A percentile compares a stretch with the other conserved stretches of the same genome.
Conservation (phyloP, 2,888 invertebrate genomes). For the Lepeophtheirus nordmannii region DNA sequence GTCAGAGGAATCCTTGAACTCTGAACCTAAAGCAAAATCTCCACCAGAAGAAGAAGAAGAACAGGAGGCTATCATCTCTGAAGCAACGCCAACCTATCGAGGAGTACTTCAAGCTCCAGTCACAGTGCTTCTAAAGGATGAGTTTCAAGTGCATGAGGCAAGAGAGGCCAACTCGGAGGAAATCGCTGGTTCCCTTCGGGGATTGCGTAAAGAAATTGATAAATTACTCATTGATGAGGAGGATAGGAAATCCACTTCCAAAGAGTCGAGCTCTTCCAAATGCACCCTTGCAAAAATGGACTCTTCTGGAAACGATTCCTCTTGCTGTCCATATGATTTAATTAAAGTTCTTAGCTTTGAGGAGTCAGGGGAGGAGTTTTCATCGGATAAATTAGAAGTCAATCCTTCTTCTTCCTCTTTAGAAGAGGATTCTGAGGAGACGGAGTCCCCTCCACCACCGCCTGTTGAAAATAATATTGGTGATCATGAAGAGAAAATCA, state of each 20-base stretch:
- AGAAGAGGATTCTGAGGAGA: neutral
- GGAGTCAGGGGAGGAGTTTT: neutral
- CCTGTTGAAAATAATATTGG: too few relatives aligned
- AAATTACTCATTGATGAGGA: neutral
- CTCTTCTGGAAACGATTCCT: neutral
- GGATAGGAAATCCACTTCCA: neutral
- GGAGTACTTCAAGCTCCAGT: neutral
- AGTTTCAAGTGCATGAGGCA: neutral
- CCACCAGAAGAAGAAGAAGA: neutral
- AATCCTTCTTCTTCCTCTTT: too few relatives aligned
- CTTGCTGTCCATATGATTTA: neutral
- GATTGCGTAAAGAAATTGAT: neutral
- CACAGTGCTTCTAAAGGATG: neutral
- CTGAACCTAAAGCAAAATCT: neutral
- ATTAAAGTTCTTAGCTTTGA: neutral
- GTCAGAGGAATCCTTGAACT: neutral
- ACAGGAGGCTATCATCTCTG: too few relatives aligned
- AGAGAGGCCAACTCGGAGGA: neutral
- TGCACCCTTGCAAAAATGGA: neutral
- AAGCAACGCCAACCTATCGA: neutral
- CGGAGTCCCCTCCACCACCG: neutral
- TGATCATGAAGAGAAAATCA: too few relatives aligned
- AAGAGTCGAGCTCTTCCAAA: neutral
- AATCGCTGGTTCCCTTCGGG: neutral
- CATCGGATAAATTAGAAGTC: too few relatives aligned